Percentiles rank a stretch among this genome's conserved stretches.
These are phyloP conservation scores for Drosophila eohydei DNA, from an alignment of 2,888 invertebrate genomes.

Conservation along the genomic window DNA sequence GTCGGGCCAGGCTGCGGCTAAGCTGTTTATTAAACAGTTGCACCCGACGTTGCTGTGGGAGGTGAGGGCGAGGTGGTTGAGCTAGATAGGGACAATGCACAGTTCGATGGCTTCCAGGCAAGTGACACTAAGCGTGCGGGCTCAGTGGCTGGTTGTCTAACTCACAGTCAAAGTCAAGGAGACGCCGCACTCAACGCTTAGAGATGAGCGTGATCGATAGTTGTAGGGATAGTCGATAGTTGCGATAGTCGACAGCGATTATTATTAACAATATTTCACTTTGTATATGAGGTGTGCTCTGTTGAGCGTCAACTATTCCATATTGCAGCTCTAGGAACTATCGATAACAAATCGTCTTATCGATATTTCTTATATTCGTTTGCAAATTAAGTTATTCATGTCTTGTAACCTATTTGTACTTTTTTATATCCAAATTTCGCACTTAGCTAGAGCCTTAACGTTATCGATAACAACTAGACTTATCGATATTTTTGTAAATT, in stretches of 20 bases:
- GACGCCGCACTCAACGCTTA: neutral
- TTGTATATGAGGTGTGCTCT: neutral
- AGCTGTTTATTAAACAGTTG: slow-evolving; percentile 52
- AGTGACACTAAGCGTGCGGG: slow-evolving; percentile 35
- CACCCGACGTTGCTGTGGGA: neutral
- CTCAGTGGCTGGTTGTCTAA: slow-evolving; percentile 22
- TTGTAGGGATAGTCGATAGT: neutral
- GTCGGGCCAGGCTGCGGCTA: slow-evolving; percentile 33
- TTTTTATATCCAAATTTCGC: neutral
- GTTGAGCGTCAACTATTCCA: neutral
- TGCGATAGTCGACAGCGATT: neutral
- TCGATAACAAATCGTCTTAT: neutral
- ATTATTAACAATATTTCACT: neutral
- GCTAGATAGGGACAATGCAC: slow-evolving; percentile 24
- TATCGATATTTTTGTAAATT: neutral
- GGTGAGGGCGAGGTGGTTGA: neutral
- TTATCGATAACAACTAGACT: neutral
- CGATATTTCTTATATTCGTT: neutral
- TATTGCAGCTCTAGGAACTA: neutral
- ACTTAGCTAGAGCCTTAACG: too few relatives aligned
- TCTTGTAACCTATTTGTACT: neutral
- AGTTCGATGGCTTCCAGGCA: slow-evolving; percentile 39
- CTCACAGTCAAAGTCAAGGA: slow-evolving; percentile 7
- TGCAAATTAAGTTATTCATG: neutral
- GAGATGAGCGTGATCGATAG: slow-evolving; percentile 1